Evolutionary conservation across 2,888 invertebrate genomes (phyloP).

Genomic region (Drosophila lacicola): DNA sequence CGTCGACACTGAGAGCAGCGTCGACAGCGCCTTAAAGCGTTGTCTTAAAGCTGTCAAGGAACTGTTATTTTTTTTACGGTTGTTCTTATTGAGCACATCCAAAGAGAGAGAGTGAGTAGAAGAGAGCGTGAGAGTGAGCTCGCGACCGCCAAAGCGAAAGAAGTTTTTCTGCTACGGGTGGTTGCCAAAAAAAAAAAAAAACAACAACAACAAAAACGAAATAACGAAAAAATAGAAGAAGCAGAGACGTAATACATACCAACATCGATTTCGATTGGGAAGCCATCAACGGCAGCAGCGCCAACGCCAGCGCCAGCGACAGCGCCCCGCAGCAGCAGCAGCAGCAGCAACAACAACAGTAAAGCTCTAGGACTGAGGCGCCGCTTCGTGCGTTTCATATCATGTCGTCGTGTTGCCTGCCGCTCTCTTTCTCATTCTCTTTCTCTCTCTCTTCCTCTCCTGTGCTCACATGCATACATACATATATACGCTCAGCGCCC

Average conservation of each 20-base stretch:
- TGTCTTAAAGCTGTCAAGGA: slow-evolving; percentile 64
- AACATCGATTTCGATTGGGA: slow-evolving; percentile 85
- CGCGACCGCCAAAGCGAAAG: slow-evolving; percentile 29
- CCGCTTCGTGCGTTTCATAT: slow-evolving; percentile 62
- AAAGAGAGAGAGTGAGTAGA: slow-evolving; percentile 6
- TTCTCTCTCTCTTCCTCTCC: neutral
- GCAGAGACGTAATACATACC: slow-evolving; percentile 66
- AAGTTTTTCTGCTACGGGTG: slow-evolving; percentile 51
- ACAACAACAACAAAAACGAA: slow-evolving; percentile 2
- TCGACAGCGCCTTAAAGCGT: slow-evolving; percentile 31
- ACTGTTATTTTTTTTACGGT: slow-evolving; percentile 13
- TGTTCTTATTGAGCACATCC: slow-evolving; percentile 7
- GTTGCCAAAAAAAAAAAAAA: slow-evolving; percentile 41
- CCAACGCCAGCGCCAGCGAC: slow-evolving; percentile 20
- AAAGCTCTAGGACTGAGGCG: slow-evolving; percentile 40
- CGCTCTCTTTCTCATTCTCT: slow-evolving; percentile 17
- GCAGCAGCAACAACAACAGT: slow-evolving; percentile 28
- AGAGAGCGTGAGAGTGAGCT: slow-evolving; percentile 18
- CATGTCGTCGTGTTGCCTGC: slow-evolving; percentile 49
- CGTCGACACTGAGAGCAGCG: slow-evolving; percentile 27
- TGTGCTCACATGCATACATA: neutral
- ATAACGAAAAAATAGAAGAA: slow-evolving; percentile 29
- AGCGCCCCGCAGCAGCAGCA: slow-evolving; percentile 19
- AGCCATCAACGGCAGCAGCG: slow-evolving; percentile 82
- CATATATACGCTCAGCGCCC: slow-evolving; percentile 29